phyloP scores from a whole-genome alignment of 2,113 vertebrate species.

The Scomber japonicus region DNA sequence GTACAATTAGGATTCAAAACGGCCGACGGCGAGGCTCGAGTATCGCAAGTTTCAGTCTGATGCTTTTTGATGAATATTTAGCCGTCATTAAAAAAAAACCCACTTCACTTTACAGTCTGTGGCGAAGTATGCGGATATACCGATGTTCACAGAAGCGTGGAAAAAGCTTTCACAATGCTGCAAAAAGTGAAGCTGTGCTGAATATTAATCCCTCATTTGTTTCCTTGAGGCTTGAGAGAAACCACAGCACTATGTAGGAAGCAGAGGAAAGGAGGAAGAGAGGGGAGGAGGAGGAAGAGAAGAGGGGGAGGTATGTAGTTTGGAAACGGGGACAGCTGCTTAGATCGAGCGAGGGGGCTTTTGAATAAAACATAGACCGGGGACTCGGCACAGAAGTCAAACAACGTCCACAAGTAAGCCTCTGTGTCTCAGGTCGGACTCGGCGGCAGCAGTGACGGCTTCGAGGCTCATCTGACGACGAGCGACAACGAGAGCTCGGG shows the following conservation, averaged over 20 bases:
- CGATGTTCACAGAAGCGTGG: slow-evolving; percentile 33
- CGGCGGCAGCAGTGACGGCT: not conserved
- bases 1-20: slow-evolving; percentile 35
- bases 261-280: too few relatives aligned
- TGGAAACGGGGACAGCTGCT: slow-evolving; percentile 67
- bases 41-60: slow-evolving; percentile 10
- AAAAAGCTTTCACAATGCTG: slow-evolving; percentile 18
- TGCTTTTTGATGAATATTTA: slow-evolving; percentile 13
- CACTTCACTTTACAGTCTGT: slow-evolving; percentile 40
- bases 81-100: slow-evolving; percentile 21
- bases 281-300: not conserved
- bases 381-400: slow-evolving; percentile 61
- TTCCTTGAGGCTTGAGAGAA: slow-evolving; percentile 40
- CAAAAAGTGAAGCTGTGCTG: slow-evolving; percentile 33
- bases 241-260: slow-evolving; percentile 42
- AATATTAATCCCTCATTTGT: slow-evolving; percentile 59
- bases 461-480: slow-evolving; percentile 52
- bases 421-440: slow-evolving; percentile 69
- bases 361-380: slow-evolving; percentile 78
- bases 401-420: slow-evolving; percentile 70
- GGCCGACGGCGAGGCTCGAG: not conserved
- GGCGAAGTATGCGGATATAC: slow-evolving; percentile 10
- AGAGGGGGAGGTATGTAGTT: slow-evolving; percentile 28
- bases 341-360: slow-evolving; percentile 58
- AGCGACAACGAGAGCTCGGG: not conserved